Base-by-base conservation (phyloP, 1,140 invertebrate species). In the Leptopilina clavipes region DNA sequence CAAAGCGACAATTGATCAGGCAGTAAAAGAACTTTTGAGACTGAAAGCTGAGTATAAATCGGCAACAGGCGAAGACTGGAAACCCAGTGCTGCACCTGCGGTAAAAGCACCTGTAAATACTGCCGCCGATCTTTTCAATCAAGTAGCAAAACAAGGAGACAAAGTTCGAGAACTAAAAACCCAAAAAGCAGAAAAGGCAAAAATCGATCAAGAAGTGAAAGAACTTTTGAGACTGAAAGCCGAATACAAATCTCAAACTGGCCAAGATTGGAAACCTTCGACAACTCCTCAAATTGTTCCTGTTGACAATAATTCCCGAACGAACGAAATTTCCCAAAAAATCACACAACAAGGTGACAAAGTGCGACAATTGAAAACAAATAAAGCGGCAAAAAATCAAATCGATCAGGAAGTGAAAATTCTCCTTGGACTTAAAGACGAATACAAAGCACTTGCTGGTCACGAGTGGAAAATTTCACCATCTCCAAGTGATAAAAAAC, bases 231-330 rank as follows among this genome's bases (percentile, higher is more conserved):
- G 91, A 19, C 89, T 98, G 3, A 98, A 98, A 90, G 91, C 89
- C 0, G 92, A 96, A 73, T 98, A 95, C 86, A 97, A 97, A 90
- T 90, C 91, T 56, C 83, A 92, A 22, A 95, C 95, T 5, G 95
- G 95, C 12, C 59, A 81, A 65, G 22, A 31, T 0, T 65, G 59
- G 59, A 31, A 65, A 65, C 59, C 59, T 37, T 18, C 56, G 12
- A 14, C 22, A 14, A 25, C 8, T 14, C 12, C 56, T 10, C 31
- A 19, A 65, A n/a, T n/a, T n/a, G n/a, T n/a, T n/a, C n/a, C n/a
- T n/a, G 84, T 6, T n/a, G 14, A n/a, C 37, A 31, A 31, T 70
- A 22, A 65, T 5, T 14, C 59, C 6, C 31, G 31, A n/a, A 3
- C 31, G 1, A 31, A 25, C 25, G 59, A 31, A 65, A 65, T 65